Evolutionary conservation across 1,140 invertebrate species (phyloP).

Genomic region (Brachionus koreanus): DNA sequence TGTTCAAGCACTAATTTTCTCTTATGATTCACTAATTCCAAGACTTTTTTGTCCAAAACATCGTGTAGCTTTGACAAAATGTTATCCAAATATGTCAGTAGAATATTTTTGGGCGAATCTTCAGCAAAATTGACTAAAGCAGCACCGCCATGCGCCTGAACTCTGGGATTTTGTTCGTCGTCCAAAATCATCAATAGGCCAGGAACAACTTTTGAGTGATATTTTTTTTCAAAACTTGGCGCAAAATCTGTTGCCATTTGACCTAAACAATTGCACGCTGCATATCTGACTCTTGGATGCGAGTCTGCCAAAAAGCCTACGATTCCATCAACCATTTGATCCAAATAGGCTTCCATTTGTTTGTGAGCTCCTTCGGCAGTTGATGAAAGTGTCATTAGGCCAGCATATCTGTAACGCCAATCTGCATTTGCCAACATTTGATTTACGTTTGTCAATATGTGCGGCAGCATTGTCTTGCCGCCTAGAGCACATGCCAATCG

Average conservation of each 20-base stretch:
- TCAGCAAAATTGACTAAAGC: constrained; percentile 98
- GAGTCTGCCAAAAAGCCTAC: constrained; percentile 80
- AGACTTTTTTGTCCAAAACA: constrained; percentile 85
- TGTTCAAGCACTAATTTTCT: constrained; percentile 95
- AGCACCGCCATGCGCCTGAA: constrained; percentile 76
- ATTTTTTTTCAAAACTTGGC: constrained; percentile 92
- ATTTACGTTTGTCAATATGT: constrained; percentile 78
- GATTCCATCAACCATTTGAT: constrained; percentile 78
- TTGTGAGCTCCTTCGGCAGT: constrained; percentile 96
- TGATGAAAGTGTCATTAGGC: constrained; percentile 94
- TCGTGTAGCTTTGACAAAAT: constrained; percentile 86
- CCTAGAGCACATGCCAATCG: constrained; percentile 80
- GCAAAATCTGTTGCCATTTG: constrained; percentile 99
- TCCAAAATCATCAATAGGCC: constrained; percentile 83
- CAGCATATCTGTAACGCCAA: constrained; percentile 75
- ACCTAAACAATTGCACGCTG: constrained; percentile 96
- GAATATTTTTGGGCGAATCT: constrained; percentile 87
- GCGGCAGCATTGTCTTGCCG: constrained; percentile 86
- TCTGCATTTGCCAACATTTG: constrained; percentile 73
- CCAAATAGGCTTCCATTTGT: constrained; percentile 89
- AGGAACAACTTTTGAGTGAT: constrained; percentile 86
- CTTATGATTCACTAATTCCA: constrained; percentile 75
- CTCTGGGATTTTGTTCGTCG: constrained; percentile 82
- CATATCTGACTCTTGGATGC: constrained; percentile 89
- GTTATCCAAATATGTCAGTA: constrained; percentile 80